phyloP scores from a whole-genome alignment of 2,113 vertebrate genomes.

The Callithrix jacchus region DNA sequence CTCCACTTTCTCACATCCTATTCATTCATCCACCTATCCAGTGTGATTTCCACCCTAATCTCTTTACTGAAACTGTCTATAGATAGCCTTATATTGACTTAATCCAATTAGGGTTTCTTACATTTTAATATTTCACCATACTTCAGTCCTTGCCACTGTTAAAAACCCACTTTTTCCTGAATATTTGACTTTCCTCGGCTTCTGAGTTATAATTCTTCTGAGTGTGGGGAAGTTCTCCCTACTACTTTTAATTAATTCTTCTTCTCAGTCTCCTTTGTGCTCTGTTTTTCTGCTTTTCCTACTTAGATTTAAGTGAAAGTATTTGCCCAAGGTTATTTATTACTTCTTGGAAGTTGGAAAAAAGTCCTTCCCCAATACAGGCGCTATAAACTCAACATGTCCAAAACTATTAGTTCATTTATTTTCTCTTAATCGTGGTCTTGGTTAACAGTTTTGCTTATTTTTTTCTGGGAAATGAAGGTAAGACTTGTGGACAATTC shows the following conservation, averaged over 20 bases:
- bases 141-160: neutral
- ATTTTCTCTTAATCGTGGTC: neutral
- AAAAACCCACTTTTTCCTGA: neutral
- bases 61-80: neutral
- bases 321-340: neutral
- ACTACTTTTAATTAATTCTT: neutral
- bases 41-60: neutral
- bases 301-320: neutral
- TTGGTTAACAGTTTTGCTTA: neutral
- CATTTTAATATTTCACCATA: neutral
- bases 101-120: neutral
- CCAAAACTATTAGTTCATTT: neutral
- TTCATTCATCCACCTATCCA: neutral
- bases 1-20: neutral
- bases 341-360: neutral
- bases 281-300: neutral
- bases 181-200: neutral
- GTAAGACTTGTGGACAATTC: neutral
- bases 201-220: neutral
- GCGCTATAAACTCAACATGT: neutral
- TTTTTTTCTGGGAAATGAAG: constrained; percentile 12
- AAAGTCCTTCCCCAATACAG: neutral
- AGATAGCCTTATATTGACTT: neutral
- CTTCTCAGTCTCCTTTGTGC: neutral
- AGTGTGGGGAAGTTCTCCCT: too few species aligned